Base-by-base conservation (phyloP, 1,140 invertebrate species). In the Rhagoletis zephyria region DNA sequence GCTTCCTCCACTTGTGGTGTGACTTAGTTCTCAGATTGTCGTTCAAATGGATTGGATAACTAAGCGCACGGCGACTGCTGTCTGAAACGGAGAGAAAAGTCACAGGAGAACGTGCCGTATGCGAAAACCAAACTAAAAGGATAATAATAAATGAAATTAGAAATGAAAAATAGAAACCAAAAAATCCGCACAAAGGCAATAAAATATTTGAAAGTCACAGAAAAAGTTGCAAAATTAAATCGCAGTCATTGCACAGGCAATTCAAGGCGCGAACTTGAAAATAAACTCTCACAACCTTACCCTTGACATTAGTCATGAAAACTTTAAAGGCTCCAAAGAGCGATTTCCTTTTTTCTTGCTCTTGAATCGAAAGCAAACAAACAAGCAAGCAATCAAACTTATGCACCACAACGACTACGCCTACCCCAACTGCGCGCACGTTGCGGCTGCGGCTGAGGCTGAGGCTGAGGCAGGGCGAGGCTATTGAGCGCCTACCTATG, bases 251-350 rank as follows among this genome's bases (percentile, higher is more conserved):
- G 30, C 70, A n/a, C 45, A 77, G 42, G 19, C 48, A 56, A 2
- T 59, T 30, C 74, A 81, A 81, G 74, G 48, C 67, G 12, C 45
- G 19, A n/a, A 81, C 48, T 81, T 56, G 74, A 51, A 81, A 56
- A 56, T 45, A 51, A 81, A 81, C 19, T 59, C 74, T 51, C 74
- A 56, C 14, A 81, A 81, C 48, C 48, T 16, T 81, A 81, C 56
- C 74, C 74, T 81, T 81, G 51, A 81, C 74, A 63, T 85, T 61
- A 61, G 85, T 63, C 56, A 85, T 85, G 85, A 85, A 85, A 60
- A 85, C 42, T 85, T 85, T 30, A 45, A 60, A 61, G 59, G 85
- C 85, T 14, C 42, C 40, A 51, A 81, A 63, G n/a, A 61, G 60
- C 85, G 61, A 42, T 40, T 85, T 61, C 42, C 60, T 6, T 85